phyloP scores from a whole-genome alignment of 2,888 invertebrate species.

The Amphipyra tragopoginis region DNA sequence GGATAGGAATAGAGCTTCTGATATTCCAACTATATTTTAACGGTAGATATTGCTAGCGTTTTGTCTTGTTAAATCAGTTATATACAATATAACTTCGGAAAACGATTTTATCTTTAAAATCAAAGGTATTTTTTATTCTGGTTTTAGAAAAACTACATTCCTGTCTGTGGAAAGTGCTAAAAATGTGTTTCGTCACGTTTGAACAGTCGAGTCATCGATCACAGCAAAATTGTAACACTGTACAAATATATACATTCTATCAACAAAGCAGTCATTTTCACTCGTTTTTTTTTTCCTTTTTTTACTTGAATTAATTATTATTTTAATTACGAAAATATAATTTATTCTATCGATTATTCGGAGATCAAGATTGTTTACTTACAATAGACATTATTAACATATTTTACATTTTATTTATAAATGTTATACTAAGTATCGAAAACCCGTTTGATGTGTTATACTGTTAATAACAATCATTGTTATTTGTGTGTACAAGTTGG shows the following conservation, averaged over 20 bases:
- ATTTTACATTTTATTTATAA: conserved; percentile 62
- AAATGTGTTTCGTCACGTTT: conserved; percentile 4
- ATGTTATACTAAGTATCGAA: conserved; percentile 72
- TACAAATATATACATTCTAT: conserved; percentile 80
- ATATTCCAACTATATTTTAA: too few relatives aligned
- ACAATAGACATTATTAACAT: conserved; percentile 68
- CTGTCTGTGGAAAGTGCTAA: not conserved
- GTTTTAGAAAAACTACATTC: not conserved
- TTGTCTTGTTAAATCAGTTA: too few relatives aligned
- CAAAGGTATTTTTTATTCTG: not conserved
- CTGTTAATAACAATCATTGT: conserved; percentile 56
- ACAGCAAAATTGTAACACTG: conserved; percentile 82
- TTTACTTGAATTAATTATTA: conserved; percentile 58
- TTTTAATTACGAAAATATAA: conserved; percentile 85
- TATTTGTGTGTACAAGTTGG: conserved; percentile 56
- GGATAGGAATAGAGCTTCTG: not conserved
- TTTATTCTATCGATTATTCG: conserved; percentile 80
- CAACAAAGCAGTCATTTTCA: conserved; percentile 76
- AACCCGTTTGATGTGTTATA: conserved; percentile 71
- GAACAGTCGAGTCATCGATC: conserved; percentile 58
- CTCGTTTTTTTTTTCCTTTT: conserved; percentile 60
- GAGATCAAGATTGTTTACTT: conserved; percentile 82
- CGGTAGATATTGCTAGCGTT: too few relatives aligned
- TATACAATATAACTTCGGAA: too few relatives aligned
- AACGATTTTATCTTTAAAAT: not conserved